Evolutionary conservation across 2,888 invertebrate genomes (phyloP), one percentile per base, ranked within the genome.

Genomic region (Oasisia sp.): DNA sequence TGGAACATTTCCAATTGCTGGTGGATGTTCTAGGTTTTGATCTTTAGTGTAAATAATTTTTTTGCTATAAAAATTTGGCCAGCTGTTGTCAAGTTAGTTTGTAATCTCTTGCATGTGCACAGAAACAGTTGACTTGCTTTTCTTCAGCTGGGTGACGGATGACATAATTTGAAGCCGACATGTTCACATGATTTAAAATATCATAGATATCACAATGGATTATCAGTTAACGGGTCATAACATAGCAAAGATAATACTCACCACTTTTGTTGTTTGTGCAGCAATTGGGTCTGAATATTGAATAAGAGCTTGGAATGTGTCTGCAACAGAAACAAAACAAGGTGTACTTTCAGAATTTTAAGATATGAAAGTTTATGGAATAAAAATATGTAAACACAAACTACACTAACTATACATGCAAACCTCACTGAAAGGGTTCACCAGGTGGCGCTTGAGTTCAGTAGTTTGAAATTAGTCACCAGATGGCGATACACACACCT

Each of bases 251-350:
- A 32, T 14, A 50, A 91, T 58, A 90, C 97, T 97, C 97, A 98
- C 98, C 97, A 98, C 97, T 97, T 99, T 99, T 96, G 99, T 99
- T 95, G 98, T 98, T 97, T 99, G 99, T 94, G 99, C 99, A 95
- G 99, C 98, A 96, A 98, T 98, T 94, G 99, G 98, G 97, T 99
- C 99, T 95, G 99, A 98, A 97, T 99, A 99, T 97, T 99, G 99
- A 97, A 99, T 99, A 96, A 99, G 97, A 94, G 99, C 99, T 98
- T 99, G 98, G 97, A 99, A 99, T 97, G 98, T 98, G 97, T 98
- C 98, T 98, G 97, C 94, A 96, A 95, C 2, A 50, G 38, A 91
- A 91, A 91, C 38, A 89, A 56, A 32, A 19, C 56, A 92, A 74
- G 38, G 32, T 44, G 11, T 19, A 38, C n/a, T n/a, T 89, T 38